Evolutionary conservation across 2,888 invertebrate species (phyloP), one percentile per base, ranked within the genome.

Genomic region (Melitaea athalia): DNA sequence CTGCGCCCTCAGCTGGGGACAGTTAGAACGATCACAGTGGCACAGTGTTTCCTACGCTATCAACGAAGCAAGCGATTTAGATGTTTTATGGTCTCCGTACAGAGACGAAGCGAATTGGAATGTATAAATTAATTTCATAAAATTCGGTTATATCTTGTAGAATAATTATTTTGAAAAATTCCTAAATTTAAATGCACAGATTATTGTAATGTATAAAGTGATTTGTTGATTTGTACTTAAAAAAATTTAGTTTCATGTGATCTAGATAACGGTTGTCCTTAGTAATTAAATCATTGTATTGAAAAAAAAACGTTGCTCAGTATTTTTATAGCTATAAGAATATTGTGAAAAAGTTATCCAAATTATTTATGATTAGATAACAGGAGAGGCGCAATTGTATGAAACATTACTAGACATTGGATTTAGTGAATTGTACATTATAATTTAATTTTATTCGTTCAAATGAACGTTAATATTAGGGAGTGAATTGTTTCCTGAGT

Each of bases 271-370:
- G 79, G 81, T 84, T 82, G 83, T 85, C 83, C 76, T 80, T 76
- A 81, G 81, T 81, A 82, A 75, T 76, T 78, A 79, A 85, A 81
- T 83, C 82, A 83, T 81, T 85, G 85, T 86, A 85, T 83, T 83
- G 83, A 72, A 89, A 89, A 57, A 55, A 55, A 57, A 67, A 85
- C 82, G 82, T 91, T 92, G 91, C 91, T 92, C 91, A 92, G 91
- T 92, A 92, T 92, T 92, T 91, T 90, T 86, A 87, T 91, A 91
- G 90, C 83, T 83, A 79, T 91, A 91, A 88, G 91, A 81, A 82
- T 85, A 87, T 81, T 84, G 84, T 80, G 84, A 81, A 85, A 82
- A 81, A 84, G 81, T 79, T 66, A 61, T 85, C 83, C 80, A 88
- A 87, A 85, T 86, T 88, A 89, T 88, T 88, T 88, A 89, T 86